phyloP scores from a whole-genome alignment of 2,797 vertebrate species.

The Hydrocynus forskahlii region DNA sequence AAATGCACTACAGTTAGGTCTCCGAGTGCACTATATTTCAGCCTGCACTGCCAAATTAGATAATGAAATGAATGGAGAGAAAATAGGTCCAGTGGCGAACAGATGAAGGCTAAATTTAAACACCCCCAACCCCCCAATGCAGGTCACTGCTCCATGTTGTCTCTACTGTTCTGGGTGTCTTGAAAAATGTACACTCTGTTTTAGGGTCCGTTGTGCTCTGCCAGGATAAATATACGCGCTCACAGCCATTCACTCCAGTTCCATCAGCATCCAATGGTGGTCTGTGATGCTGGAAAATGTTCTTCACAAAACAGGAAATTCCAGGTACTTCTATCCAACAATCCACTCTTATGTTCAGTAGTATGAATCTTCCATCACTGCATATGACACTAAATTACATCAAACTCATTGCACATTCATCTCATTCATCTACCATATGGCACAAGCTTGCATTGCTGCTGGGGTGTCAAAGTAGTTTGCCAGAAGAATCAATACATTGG shows the following conservation, averaged over 20 bases:
- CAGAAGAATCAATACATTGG: not conserved
- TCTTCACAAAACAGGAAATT: not conserved
- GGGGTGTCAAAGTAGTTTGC: not conserved
- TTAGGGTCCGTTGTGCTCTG: not conserved
- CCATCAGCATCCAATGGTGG: not conserved
- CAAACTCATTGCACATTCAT: conserved; percentile 12
- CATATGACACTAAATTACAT: not conserved
- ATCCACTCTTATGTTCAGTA: not conserved
- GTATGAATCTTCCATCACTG: not conserved
- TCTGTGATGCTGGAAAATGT: not conserved
- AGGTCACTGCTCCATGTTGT: conserved; percentile 63
- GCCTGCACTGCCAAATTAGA: conserved; percentile 74
- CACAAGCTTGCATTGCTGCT: not conserved
- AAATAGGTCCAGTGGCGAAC: conserved; percentile 64
- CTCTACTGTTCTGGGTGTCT: conserved; percentile 37
- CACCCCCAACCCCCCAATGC: conserved; percentile 60
- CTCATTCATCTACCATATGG: conserved; percentile 10
- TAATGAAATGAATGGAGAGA: conserved; percentile 71
- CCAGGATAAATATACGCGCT: not conserved
- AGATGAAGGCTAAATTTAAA: conserved; percentile 77
- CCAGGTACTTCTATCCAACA: not conserved
- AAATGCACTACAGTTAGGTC: conserved; percentile 75
- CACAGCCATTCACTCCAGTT: not conserved
- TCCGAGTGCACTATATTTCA: conserved; percentile 77
- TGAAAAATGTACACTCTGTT: conserved; percentile 32